Evolutionary conservation across 2,113 vertebrate genomes (phyloP), one percentile per base, ranked within the genome.

Genomic region (Antennarius striatus): DNA sequence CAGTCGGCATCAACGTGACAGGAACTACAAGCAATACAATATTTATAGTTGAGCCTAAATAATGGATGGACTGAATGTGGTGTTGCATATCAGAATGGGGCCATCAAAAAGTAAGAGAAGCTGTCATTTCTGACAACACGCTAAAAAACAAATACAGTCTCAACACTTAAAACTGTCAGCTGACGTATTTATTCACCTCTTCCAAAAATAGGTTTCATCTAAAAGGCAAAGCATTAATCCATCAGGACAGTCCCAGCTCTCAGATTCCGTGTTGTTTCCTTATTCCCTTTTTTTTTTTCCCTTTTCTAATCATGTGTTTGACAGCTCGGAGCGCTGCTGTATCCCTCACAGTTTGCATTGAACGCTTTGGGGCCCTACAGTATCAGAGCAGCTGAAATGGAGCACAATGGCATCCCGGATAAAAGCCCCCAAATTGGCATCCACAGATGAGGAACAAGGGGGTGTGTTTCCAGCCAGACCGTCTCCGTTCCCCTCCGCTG

Each of bases 1-100:
- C 65, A 48, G 68, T 46, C 12, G 6, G 61, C 62, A 69, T 63
- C 54, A 63, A 54, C 60, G 29, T 60, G 70, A 47, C 60, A 72
- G 66, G 66, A 85, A 77, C 75, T 67, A 28, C 4, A 4, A 15
- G 57, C 16, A 5, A 70, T 85, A 46, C 56, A 84, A 69, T 71
- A 80, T 88, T 88, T 57, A 86, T 82, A 63, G 16, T 47, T 0
- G 12, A n/a, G 22, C 5, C 14, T 86, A 56, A 88, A 89, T 86
- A 79, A 87, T 86, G 56, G 63, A 88, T 57, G 69, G 79, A 81
- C 57, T 74, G 60, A 76, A 76, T 56, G 55, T 42, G 54, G 29
- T 32, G 32, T 49, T 58, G 53, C 49, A 47, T 58, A 58, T 75
- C 58, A 80, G 28, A 16, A 22, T 22, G 22, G 13, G 15, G 7